Evolutionary conservation across 2,797 vertebrate genomes (phyloP).

Genomic region (Helarctos malayanus): DNA sequence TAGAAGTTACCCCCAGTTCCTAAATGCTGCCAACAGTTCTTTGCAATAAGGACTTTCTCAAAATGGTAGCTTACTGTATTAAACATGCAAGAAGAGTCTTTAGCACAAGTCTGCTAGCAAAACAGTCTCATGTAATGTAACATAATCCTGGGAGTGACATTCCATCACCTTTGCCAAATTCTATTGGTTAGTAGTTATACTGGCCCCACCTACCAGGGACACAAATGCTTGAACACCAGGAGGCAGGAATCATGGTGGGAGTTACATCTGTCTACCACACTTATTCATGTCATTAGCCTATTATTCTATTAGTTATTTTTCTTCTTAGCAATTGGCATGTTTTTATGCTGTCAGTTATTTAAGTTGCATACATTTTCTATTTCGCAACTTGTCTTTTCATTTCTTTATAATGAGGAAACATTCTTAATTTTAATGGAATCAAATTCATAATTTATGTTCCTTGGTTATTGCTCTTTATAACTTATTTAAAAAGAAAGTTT

Average conservation of each 20-base stretch:
- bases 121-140: neutral
- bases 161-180: neutral
- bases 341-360: neutral
- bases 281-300: neutral
- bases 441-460: neutral
- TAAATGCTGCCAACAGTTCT: neutral
- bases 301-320: conserved; percentile 4
- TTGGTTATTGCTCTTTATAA: neutral
- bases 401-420: neutral
- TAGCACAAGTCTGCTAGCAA: neutral
- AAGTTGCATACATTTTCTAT: neutral
- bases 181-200: neutral
- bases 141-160: neutral
- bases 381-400: neutral
- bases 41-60: neutral
- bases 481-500: neutral
- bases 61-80: neutral
- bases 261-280: neutral
- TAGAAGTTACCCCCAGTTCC: neutral
- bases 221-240: neutral
- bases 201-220: neutral
- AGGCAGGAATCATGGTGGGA: neutral
- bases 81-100: neutral
- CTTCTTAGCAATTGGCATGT: neutral
- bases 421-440: conserved; percentile 3